Conservation (phyloP, 2,113 vertebrate species). For the Engraulis encrasicolus region DNA sequence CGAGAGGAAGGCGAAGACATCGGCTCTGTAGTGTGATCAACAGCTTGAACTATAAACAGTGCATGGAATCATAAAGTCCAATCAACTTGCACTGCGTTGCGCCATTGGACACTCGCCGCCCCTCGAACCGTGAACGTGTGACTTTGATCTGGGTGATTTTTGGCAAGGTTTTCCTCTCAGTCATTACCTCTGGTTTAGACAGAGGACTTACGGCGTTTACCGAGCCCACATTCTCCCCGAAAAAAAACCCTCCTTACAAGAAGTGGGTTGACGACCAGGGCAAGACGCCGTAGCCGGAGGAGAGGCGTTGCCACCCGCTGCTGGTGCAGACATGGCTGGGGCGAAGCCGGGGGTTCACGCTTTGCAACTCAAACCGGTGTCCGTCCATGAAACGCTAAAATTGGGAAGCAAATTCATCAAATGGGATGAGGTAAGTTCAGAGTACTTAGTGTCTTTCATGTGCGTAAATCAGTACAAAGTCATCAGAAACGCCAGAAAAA, state of each 20-base stretch:
- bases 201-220: background rate
- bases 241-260: slow-evolving; percentile 35
- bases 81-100: background rate
- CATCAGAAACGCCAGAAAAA: background rate
- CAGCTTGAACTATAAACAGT: slow-evolving; percentile 17
- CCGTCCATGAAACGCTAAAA: slow-evolving; percentile 80
- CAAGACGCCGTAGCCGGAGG: slow-evolving; percentile 59
- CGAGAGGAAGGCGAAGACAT: slow-evolving; percentile 50
- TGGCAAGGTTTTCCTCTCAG: background rate
- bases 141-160: slow-evolving; percentile 39
- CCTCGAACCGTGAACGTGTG: slow-evolving; percentile 34
- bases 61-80: slow-evolving; percentile 17
- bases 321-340: slow-evolving; percentile 82
- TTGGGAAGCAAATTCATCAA: slow-evolving; percentile 89
- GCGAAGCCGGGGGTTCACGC: slow-evolving; percentile 90
- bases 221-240: slow-evolving; percentile 15
- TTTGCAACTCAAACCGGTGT: slow-evolving; percentile 86
- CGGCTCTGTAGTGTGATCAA: slow-evolving; percentile 33
- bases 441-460: background rate
- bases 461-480: background rate
- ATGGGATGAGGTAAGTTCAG: slow-evolving; percentile 86
- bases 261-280: slow-evolving; percentile 45
- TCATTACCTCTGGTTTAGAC: background rate
- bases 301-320: slow-evolving; percentile 72
- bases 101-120: slow-evolving; percentile 5